Base-by-base conservation (phyloP, 2,113 vertebrate genomes). In the Merops nubicus region DNA sequence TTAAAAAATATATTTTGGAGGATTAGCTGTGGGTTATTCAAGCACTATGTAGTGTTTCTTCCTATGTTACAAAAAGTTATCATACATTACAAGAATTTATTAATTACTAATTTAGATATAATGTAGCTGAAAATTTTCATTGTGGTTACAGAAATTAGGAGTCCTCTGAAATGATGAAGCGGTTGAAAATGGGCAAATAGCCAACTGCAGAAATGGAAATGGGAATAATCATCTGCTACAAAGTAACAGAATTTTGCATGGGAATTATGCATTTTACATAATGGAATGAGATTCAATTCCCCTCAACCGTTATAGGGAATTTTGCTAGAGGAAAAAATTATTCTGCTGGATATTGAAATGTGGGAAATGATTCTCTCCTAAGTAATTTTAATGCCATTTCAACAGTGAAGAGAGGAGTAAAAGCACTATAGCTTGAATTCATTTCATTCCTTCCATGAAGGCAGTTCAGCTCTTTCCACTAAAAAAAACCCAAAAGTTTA, bases 311-410 rank as follows among this genome's bases (percentile, higher is more conserved):
- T 95, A 65, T 40, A 72, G 33, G 25, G 60, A 68, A 84, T 91
- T 92, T 88, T 68, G 40, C 88, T 94, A 57, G 56, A 57, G 79
- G 79, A 86, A 89, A 70, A 72, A 93, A 72, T 68, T 6, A 54
- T 78, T 87, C 83, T 54, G 40, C 9, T 83, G 56, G 78, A 60
- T 91, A 83, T 59, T 94, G 72, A 92, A 93, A 95, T 78, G 76
- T 77, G 64, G 64, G 82, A 88, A 95, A 40, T 88, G 0, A 73
- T 70, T 80, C 50, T 80, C 36, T 80, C 28, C 63, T 67, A 77
- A 92, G 72, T 80, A 86, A 86, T 90, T 96, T 91, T 91, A 94
- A 77, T 94, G 68, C 64, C 56, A 72, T 83, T 97, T 90, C 43
- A 83, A 70, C 75, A 72, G 64, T 64, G 50, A 83, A 62, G 29